Evolutionary conservation across 2,797 vertebrate species (phyloP).

Genomic region (Bufotes viridis): DNA sequence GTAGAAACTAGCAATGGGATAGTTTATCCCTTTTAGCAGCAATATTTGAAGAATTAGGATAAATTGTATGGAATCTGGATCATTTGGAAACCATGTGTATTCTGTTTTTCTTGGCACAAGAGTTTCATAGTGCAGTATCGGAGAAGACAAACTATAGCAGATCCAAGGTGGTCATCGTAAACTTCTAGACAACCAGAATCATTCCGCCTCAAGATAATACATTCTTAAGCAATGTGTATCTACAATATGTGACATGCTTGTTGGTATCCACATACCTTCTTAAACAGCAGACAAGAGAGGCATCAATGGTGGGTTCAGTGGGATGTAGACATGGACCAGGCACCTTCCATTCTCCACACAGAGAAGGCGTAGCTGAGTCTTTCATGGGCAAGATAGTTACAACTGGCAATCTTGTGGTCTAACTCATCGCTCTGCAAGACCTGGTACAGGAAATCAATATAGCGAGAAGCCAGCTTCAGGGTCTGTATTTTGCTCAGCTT

Average conservation of each 20-base stretch:
- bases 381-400: constrained; percentile 90
- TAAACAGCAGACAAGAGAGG: constrained; percentile 30
- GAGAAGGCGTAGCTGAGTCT: constrained; percentile 93
- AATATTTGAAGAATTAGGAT: background rate
- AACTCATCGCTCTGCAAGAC: constrained; percentile 89
- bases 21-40: background rate
- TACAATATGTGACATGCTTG: constrained; percentile 9
- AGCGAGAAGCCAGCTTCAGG: constrained; percentile 88
- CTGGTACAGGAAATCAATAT: constrained; percentile 93
- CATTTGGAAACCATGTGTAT: background rate
- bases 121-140: background rate
- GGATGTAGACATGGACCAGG: constrained; percentile 91
- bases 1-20: background rate
- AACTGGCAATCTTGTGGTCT: constrained; percentile 84
- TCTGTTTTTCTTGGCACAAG: background rate
- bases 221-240: background rate
- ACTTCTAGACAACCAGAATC: background rate
- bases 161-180: background rate
- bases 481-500: constrained; percentile 96
- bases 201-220: background rate
- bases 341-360: constrained; percentile 95
- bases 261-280: constrained; percentile 55
- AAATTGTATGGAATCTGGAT: constrained; percentile 1
- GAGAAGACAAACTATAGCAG: background rate
- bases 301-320: constrained; percentile 75